These are phyloP conservation scores for Pentalonia nigronervosa DNA, from an alignment of 1,140 invertebrate genomes.

Conservation along the genomic window DNA sequence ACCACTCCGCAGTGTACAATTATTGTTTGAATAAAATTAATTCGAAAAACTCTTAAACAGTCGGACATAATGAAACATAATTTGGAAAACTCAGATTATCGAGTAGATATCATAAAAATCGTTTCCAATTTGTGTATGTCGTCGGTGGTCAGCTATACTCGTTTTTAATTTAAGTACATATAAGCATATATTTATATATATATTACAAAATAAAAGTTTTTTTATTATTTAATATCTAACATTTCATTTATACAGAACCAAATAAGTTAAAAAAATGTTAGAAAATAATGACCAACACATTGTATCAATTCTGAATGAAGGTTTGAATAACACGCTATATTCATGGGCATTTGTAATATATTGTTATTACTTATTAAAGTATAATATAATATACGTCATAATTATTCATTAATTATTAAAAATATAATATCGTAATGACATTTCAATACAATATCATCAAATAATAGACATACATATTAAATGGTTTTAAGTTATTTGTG, in stretches of 20 bases:
- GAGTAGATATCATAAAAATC: neutral
- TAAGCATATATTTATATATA: neutral
- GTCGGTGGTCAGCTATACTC: neutral
- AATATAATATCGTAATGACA: too few species aligned
- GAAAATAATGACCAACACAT: too few species aligned
- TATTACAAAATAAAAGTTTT: neutral
- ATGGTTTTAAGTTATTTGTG: too few species aligned
- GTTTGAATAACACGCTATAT: too few species aligned
- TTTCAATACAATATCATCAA: too few species aligned
- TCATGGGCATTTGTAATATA: too few species aligned
- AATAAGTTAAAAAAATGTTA: neutral
- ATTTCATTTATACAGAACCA: accelerated
- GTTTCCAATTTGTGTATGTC: neutral
- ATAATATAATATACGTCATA: too few species aligned
- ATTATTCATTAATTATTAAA: too few species aligned
- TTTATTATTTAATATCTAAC: neutral
- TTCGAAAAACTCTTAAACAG: neutral
- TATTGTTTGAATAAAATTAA: neutral
- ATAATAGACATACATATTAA: too few species aligned
- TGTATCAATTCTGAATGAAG: too few species aligned
- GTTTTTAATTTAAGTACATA: neutral
- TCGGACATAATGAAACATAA: neutral
- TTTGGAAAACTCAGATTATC: neutral
- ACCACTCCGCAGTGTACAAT: neutral
- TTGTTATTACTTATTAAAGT: too few species aligned